Base-by-base conservation (phyloP, 2,113 vertebrate species). In the Clarias batrachus region DNA sequence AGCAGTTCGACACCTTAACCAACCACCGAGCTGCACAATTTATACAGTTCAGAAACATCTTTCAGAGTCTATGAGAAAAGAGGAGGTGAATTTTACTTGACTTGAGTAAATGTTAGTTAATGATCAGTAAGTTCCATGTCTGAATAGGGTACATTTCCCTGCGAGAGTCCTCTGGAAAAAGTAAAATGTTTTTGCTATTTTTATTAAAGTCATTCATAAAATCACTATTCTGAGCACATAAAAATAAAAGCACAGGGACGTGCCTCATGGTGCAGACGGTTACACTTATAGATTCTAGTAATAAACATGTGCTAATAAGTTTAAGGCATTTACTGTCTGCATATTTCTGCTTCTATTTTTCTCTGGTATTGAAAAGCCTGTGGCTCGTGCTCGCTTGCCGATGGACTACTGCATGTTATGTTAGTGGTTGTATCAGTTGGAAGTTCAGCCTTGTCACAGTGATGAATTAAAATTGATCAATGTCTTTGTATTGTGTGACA, bases 361-460 rank as follows among this genome's bases (percentile, higher is more conserved):
- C 60, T 33, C 59, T 8, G 21, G 21, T 77, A 82, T 41, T 56
- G 41, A 82, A 78, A 59, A 87, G 71, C 81, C 71, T 83, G 70
- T 82, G 86, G 86, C 80, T 41, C 13, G 37, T 86, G 65, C 85
- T 86, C 79, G 83, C 82, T 81, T 83, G 76, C 83, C 68, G 71
- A 70, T 87, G 77, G 87, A 91, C 87, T 85, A 86, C 84, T 92
- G 91, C 91, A 92, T 92, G 91, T 87, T 86, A 89, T 88, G 87
- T 91, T 84, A 74, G 87, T 92, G 90, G 87, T 89, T 83, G 90
- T 91, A 86, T 62, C 30, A 88, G 87, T 82, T 91, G 89, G 84
- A 88, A 86, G 66, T 90, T 82, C 65, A 81, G 89, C 84, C 84
- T 73, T 87, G 83, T 89, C 81, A 77, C 81, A 86, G 86, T 87